Conservation (phyloP, 2,113 vertebrate species). For the Hypocryptadius cinnamomeus region DNA sequence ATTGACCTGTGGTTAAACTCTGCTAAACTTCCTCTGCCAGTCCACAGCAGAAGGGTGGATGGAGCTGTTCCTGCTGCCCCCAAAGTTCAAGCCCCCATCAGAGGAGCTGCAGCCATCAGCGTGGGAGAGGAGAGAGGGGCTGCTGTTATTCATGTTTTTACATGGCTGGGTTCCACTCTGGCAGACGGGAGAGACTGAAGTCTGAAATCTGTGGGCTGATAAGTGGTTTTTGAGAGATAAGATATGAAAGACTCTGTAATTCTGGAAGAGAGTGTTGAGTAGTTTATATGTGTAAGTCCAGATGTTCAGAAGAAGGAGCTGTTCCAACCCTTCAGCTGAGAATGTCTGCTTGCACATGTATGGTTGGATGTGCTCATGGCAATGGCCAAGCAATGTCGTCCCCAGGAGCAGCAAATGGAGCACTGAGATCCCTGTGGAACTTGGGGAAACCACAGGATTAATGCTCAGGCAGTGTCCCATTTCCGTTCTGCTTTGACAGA, state of each 20-base stretch:
- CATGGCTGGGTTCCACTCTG: conserved; percentile 55
- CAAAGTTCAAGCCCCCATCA: conserved; percentile 1
- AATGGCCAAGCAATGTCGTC: not conserved
- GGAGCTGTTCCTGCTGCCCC: not conserved
- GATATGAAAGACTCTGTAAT: conserved; percentile 57
- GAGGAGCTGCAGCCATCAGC: conserved; percentile 16
- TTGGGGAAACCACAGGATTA: not conserved
- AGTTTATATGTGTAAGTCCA: conserved; percentile 52
- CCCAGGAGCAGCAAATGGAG: not conserved
- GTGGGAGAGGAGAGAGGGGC: conserved; percentile 22
- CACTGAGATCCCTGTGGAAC: not conserved
- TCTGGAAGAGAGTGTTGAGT: conserved; percentile 50
- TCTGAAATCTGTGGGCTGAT: conserved; percentile 53
- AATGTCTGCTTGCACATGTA: conserved; percentile 10
- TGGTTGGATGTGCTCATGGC: not conserved
- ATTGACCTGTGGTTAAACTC: not conserved
- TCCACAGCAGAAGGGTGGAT: not conserved
- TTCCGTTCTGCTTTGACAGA: not conserved
- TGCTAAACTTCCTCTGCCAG: not conserved
- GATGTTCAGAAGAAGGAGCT: conserved; percentile 47
- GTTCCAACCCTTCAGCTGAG: conserved; percentile 31
- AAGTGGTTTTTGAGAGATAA: conserved; percentile 61
- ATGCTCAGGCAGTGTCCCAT: not conserved
- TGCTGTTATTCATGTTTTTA: conserved; percentile 38
- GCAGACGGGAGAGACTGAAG: conserved; percentile 54